Base-by-base conservation (phyloP, 2,113 vertebrate genomes). In the Polypterus bichir region DNA sequence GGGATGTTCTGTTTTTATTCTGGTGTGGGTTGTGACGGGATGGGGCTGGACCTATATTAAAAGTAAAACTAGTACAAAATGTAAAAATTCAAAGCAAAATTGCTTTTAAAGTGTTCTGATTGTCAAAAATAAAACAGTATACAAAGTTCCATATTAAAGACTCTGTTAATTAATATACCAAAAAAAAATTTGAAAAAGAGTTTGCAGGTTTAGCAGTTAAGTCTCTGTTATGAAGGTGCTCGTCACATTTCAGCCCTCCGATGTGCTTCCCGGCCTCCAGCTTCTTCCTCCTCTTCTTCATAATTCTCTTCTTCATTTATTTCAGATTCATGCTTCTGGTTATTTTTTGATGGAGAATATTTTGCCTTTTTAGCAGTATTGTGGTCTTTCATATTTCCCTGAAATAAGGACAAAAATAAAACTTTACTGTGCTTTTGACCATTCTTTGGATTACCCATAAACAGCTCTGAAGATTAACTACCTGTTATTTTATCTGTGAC, bases 191-290 rank as follows among this genome's bases (percentile, higher is more conserved):
- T 27, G 44, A 45, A 52, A 10, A 52, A 56, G 44, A 56, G 3
- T 11, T 27, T 27, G 27, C 27, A 27, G 27, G 27, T 27, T 10
- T 27, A 56, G 54, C 3, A 56, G 3, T 56, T 3, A 9, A 6
- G 6, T 6, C 44, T 56, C 54, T 56, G 54, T 56, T 9, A 11
- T 45, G 11, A 44, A 57, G 56, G 56, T 5, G 3, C 7, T 45
- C 56, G 66, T 79, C 85, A 97, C 93, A 98, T 98, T 72, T 98
- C 96, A 63, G 91, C 85, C 54, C 90, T 83, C 9, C 67, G 89
- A 6, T 88, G 59, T 27, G 75, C 85, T 0, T 69, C 86, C 4
- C 74, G 75, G 0, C 86, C 87, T 0, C 89, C 90, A 1, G 87
- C 91, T 1, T 81, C 88, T 0, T 90, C 92, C 2, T 91, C 89